These are phyloP conservation scores for Seriola aureovittata DNA, from an alignment of 2,113 vertebrate genomes.

Conservation along the genomic window DNA sequence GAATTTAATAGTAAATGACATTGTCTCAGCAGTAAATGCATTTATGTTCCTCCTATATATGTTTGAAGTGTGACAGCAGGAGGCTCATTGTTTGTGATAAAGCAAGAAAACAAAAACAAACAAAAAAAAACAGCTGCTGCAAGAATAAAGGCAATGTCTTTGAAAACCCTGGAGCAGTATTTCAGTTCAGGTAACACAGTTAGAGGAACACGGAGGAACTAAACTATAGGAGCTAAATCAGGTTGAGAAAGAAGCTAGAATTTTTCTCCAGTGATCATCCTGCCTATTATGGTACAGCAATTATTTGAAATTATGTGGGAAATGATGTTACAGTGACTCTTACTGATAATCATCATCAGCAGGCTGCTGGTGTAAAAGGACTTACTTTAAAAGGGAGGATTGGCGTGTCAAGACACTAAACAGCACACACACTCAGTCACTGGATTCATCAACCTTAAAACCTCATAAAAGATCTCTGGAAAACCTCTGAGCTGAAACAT, in stretches of 20 bases:
- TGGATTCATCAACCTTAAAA: slow-evolving; percentile 12
- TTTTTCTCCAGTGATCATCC: not conserved
- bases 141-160: slow-evolving; percentile 14
- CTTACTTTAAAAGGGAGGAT: not conserved
- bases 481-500: not conserved
- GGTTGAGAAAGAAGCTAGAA: not conserved
- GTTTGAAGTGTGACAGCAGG: slow-evolving; percentile 24
- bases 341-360: not conserved
- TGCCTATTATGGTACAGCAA: not conserved
- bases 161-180: not conserved
- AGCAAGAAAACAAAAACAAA: slow-evolving; percentile 36
- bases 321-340: not conserved
- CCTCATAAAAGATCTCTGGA: slow-evolving; percentile 40
- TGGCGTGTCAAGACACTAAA: not conserved
- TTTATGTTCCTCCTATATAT: slow-evolving; percentile 29
- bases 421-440: slow-evolving; percentile 11
- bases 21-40: slow-evolving; percentile 53
- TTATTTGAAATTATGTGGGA: not conserved
- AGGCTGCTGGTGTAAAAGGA: not conserved
- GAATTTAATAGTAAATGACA: slow-evolving; percentile 47
- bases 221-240: not conserved
- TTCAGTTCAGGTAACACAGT: slow-evolving; percentile 6
- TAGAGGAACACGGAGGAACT: not conserved
- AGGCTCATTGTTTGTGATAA: slow-evolving; percentile 9
- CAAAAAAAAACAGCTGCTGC: slow-evolving; percentile 8